Base-by-base conservation (phyloP, 2,888 invertebrate species). In the Agonopterix arenella region DNA sequence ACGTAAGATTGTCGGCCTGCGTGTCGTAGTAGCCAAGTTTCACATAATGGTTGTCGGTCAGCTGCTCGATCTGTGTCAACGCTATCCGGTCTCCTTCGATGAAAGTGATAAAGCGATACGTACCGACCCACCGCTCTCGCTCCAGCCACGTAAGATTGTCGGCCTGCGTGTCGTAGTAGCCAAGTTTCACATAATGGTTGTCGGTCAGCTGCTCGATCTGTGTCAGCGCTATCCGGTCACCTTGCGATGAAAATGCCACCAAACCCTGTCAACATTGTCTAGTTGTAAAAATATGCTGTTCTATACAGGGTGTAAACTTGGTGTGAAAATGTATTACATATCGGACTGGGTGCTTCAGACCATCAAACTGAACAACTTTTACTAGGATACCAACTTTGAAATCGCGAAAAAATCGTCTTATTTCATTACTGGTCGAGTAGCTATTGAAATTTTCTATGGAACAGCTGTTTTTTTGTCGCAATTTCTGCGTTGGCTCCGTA, bases 61-160 rank as follows among this genome's bases (percentile, higher is more conserved):
- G 93, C 86, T 99, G 99, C 79, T 99, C 99, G 62, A 99, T 97
- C 89, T 98, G 98, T 28, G 99, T 99, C 84, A 98, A 91, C 45
- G 99, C 98, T 73, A 99, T 99, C 66, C 99, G 93, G 90, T 99
- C 99, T 62, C 99, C 99, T 89, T 97, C 8, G 98, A 98, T 62
- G 98, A 98, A 89, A 99, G 99, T 40, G 98, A 13, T 13, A 3
- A 40, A 40, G 40, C 3, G 2, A 36, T 66, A 89, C 90, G 84
- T 90, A 93, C 96, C 97, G 70, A 93, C 94, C 98, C 98, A 99
- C 69, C 94, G 92, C 80, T 98, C 97, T 70, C 93, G 92, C 70
- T 96, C 95, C 55, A 94, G 91, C 98, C 98, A 99, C 7, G 97
- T 97, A 44, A 99, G 91, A 84, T 98, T 97, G 82, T 98, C 97